Evolutionary conservation across 2,113 vertebrate species (phyloP).

Genomic region (Notothenia rossii): DNA sequence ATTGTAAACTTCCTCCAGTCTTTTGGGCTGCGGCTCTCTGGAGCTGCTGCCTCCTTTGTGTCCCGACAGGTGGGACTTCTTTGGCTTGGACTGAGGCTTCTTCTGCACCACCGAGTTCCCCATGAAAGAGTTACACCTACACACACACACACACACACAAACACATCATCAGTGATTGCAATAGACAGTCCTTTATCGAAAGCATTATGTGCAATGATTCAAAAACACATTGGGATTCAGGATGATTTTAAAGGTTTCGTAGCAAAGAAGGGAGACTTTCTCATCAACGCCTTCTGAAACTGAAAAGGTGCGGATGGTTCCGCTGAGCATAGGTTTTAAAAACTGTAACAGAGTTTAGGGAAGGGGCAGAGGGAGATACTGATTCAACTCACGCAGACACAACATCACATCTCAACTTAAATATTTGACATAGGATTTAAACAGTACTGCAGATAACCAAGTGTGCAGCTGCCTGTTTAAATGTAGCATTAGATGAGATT

Average conservation of each 20-base stretch:
- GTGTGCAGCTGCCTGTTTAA: not conserved
- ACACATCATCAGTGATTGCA: not conserved
- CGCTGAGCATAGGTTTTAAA: not conserved
- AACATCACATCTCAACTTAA: not conserved
- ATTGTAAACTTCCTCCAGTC: slow-evolving; percentile 94
- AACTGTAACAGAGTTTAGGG: not conserved
- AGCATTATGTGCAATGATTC: not conserved
- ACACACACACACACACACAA: slow-evolving; percentile 36
- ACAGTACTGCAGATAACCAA: slow-evolving; percentile 3
- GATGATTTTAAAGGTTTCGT: too few species aligned
- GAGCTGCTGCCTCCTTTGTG: slow-evolving; percentile 90
- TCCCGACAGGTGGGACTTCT: slow-evolving; percentile 92
- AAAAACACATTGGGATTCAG: not conserved
- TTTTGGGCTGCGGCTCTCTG: slow-evolving; percentile 93
- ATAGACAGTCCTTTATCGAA: not conserved
- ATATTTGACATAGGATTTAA: slow-evolving; percentile 1
- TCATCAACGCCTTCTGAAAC: not conserved
- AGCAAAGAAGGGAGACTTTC: too few species aligned
- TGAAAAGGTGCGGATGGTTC: not conserved
- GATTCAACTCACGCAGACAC: not conserved
- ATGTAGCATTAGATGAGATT: slow-evolving; percentile 4
- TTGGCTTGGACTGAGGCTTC: slow-evolving; percentile 95
- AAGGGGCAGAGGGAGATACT: not conserved
- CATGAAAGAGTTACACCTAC: slow-evolving; percentile 97
- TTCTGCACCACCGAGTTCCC: slow-evolving; percentile 92